These are phyloP conservation scores for Parazoanthus atlanticus DNA, from an alignment of 92 coral and sea anemone genomes.

Conservation along the genomic window DNA sequence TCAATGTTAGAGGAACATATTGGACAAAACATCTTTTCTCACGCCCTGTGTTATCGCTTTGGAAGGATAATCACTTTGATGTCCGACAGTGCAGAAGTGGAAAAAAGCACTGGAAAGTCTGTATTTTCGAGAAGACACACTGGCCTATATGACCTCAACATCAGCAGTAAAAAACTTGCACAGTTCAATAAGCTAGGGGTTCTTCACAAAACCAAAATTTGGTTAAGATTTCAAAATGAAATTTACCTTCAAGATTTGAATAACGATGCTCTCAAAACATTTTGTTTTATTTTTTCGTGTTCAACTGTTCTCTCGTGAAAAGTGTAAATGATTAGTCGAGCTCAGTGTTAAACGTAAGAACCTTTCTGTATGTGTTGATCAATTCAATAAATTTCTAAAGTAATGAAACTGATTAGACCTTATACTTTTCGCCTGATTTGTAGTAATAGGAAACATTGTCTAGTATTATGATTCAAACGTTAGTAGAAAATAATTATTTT, in stretches of 20 bases:
- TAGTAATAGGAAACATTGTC: constrained; percentile 16
- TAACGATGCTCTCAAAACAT: not conserved
- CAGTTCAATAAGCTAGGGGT: not conserved
- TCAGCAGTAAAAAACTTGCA: not conserved
- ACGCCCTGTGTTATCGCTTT: constrained; percentile 2
- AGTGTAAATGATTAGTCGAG: not conserved
- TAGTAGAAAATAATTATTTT: constrained; percentile 34
- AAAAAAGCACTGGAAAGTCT: not conserved
- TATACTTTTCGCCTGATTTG: not conserved
- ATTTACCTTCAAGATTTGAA: not conserved
- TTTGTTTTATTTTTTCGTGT: not conserved
- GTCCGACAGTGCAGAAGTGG: not conserved
- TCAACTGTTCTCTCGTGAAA: not conserved
- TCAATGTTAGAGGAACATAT: not conserved
- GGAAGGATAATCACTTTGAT: constrained; percentile 5
- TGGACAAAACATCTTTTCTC: not conserved
- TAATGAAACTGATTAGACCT: constrained; percentile 27
- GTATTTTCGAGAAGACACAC: not conserved
- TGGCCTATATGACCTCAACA: not conserved
- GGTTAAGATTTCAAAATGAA: not conserved
- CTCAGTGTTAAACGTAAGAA: not conserved
- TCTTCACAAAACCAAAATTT: not conserved
- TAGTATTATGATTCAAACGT: constrained; percentile 4
- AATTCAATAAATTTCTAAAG: constrained; percentile 39
- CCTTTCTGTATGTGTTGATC: constrained; percentile 3